phyloP scores from a whole-genome alignment of 64 coral and sea anemone species.

The Stylophora pistillata region DNA sequence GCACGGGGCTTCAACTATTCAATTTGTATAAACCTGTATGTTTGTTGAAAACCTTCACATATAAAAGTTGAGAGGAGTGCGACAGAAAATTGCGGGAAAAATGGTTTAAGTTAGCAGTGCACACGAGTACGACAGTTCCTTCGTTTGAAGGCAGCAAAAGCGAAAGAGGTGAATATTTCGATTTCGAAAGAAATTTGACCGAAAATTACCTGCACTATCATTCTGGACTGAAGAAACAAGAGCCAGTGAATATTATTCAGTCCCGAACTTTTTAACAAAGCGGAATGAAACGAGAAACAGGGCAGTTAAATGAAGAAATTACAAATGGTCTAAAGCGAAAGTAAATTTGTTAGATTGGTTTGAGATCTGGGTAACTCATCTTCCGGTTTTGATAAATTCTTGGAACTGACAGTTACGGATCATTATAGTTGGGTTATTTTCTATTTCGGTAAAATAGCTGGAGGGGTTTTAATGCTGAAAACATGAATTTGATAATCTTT shows the following conservation, averaged over 20 bases:
- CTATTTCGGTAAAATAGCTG: not conserved
- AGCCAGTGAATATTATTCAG: not conserved
- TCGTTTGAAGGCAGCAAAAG: not conserved
- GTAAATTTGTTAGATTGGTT: not conserved
- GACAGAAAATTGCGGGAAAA: too few species aligned
- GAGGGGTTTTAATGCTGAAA: too few species aligned
- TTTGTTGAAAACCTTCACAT: too few species aligned
- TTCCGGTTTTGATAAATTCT: not conserved
- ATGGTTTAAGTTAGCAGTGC: too few species aligned
- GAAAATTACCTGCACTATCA: not conserved
- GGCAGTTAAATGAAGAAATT: not conserved
- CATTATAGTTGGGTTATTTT: not conserved
- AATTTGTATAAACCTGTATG: too few species aligned
- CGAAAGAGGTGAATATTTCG: too few species aligned
- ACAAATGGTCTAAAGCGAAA: not conserved
- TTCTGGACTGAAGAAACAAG: not conserved
- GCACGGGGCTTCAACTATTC: too few species aligned
- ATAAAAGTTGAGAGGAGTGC: too few species aligned
- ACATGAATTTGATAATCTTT: too few species aligned
- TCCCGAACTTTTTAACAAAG: not conserved
- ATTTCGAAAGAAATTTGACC: not conserved
- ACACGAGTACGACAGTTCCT: too few species aligned
- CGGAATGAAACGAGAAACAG: not conserved
- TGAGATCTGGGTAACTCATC: not conserved
- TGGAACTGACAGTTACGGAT: not conserved